Percentiles rank a stretch among this genome's conserved stretches.
Conservation (phyloP, 2,113 vertebrate genomes). For the Vicugna pacos region DNA sequence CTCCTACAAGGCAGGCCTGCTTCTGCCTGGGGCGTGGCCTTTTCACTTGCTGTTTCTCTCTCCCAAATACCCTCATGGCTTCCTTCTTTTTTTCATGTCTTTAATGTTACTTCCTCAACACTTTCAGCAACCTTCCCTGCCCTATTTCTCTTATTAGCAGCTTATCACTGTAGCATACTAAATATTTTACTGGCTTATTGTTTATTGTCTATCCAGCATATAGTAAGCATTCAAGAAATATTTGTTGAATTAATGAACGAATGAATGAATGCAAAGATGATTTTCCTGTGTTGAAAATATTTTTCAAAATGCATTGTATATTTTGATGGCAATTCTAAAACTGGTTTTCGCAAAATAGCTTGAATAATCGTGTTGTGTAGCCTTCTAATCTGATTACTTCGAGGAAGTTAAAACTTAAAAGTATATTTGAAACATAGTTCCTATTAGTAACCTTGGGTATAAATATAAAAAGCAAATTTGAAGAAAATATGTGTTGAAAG, state of each 20-base stretch:
- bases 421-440: slow-evolving; percentile 26
- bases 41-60: neutral
- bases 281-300: slow-evolving; percentile 37
- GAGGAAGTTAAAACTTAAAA: slow-evolving; percentile 40
- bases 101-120: neutral
- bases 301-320: neutral
- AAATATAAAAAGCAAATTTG: slow-evolving; percentile 61
- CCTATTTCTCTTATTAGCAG: slow-evolving; percentile 8
- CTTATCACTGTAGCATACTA: slow-evolving; percentile 21
- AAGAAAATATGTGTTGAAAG: slow-evolving; percentile 10
- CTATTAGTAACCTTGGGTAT: slow-evolving; percentile 4
- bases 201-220: slow-evolving; percentile 2
- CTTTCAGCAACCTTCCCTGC: neutral
- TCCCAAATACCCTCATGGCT: neutral
- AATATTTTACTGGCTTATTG: slow-evolving; percentile 14
- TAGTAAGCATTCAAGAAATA: neutral
- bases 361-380: neutral
- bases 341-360: slow-evolving; percentile 42
- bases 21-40: neutral
- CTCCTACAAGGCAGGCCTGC: neutral
- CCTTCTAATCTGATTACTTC: slow-evolving; percentile 4
- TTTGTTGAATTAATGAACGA: neutral
- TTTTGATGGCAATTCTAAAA: slow-evolving; percentile 48
- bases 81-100: neutral
- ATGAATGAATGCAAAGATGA: neutral